Evolutionary conservation across 1,140 invertebrate species (phyloP), one percentile per base, ranked within the genome.

Genomic region (Eulimnadia texana): DNA sequence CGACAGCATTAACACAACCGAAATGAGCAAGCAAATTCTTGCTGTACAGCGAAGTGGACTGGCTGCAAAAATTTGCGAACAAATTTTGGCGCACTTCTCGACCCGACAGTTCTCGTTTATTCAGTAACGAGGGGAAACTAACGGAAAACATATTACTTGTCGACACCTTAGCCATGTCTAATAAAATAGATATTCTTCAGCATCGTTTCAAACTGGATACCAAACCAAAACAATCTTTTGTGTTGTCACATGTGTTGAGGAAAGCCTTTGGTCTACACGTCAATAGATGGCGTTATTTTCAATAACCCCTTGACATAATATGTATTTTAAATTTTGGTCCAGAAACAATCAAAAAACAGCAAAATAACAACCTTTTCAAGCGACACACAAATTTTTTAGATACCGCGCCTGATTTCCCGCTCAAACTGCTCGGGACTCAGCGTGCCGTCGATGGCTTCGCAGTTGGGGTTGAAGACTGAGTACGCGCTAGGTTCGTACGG

Each of bases 381-480:
- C 6, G 33, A 42, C n/a, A n/a, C n/a, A n/a, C n/a, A n/a, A n/a
- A n/a, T n/a, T n/a, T n/a, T 25, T 57, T 57, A 57, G 22, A 57
- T 27, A 10, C 86, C 84, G 72, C 80, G 87, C 56, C 78, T 71
- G 60, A 97, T 80, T 76, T 96, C 83, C 66, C 79, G 81, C 70
- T 98, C 89, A 71, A 98, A 88, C 69, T 98, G 90, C 71, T 97
- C 91, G n/a, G 92, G 86, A 63, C 89, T 93, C 1, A 98, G 75
- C 1, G 93, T 92, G 16, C 95, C 95, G 66, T 94, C 85, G 64
- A 98, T 88, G 57, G 88, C 81, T 71, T 90, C 80, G 76, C 89
- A 98, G 68, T 94, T 84, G 64, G 86, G 84, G 80, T 99, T 98
- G 70, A 98, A 98, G 0, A 98, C 94, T 59, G 93, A 98, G 72